Conservation (phyloP, 2,888 invertebrate genomes). For the Eueremaeus valkanovi region DNA sequence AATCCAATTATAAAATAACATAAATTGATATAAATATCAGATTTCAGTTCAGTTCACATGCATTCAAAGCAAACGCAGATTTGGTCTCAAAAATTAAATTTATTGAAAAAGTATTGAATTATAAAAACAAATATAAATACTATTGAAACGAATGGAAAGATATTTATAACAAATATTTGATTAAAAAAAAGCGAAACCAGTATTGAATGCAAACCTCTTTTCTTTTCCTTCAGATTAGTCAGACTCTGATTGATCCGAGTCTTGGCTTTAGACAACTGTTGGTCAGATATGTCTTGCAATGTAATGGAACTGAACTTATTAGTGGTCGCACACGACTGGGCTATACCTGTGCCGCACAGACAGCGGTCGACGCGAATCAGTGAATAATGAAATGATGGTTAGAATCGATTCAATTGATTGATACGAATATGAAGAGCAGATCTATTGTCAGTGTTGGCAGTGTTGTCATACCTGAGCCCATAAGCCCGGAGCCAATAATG, state of each 20-base stretch:
- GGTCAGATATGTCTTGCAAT: conserved; percentile 41
- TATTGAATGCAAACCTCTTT: conserved; percentile 15
- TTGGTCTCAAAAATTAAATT: too few relatives aligned
- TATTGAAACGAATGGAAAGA: neutral
- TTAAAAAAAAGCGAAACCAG: neutral
- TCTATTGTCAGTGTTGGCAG: too few relatives aligned
- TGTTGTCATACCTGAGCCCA: conserved; percentile 46
- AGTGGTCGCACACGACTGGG: conserved; percentile 44
- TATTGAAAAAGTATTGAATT: too few relatives aligned
- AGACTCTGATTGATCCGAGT: conserved; percentile 33
- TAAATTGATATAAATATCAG: too few relatives aligned
- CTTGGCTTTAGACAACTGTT: conserved; percentile 38
- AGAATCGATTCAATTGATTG: too few relatives aligned
- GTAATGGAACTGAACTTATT: conserved; percentile 42
- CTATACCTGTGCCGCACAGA: conserved; percentile 47
- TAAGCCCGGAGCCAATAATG: conserved; percentile 47
- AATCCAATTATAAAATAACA: too few relatives aligned
- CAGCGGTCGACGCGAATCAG: neutral
- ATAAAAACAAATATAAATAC: neutral
- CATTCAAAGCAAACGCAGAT: too few relatives aligned
- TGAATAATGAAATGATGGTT: too few relatives aligned
- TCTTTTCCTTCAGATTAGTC: conserved; percentile 38
- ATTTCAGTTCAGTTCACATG: too few relatives aligned
- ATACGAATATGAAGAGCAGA: too few relatives aligned
- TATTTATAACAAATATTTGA: neutral